Conservation (phyloP, 2,113 vertebrate genomes). For the Passer montanus region DNA sequence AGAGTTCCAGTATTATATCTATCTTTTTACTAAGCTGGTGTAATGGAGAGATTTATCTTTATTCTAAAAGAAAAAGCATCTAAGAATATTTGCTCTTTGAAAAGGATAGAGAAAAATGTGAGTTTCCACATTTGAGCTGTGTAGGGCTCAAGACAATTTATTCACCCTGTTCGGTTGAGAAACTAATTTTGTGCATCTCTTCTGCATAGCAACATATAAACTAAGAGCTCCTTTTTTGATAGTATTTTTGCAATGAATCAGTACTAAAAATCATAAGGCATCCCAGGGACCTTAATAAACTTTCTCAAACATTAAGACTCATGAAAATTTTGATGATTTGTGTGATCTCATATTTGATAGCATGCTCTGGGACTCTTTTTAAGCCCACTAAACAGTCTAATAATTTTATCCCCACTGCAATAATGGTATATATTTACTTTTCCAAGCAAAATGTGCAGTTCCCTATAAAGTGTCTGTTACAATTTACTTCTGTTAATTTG, state of each 20-base stretch:
- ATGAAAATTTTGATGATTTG: background rate
- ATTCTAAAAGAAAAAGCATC: background rate
- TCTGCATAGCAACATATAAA: background rate
- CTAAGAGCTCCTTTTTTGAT: background rate
- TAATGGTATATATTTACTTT: constrained; percentile 30
- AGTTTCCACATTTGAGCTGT: background rate
- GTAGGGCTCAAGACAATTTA: background rate
- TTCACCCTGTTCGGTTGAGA: background rate
- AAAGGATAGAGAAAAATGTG: background rate
- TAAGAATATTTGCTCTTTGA: background rate
- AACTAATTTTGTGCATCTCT: background rate
- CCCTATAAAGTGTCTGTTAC: background rate
- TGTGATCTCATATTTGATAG: background rate
- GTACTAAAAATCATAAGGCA: background rate
- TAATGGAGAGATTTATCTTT: background rate
- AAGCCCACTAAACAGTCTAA: background rate
- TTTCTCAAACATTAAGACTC: background rate
- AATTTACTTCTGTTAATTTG: background rate
- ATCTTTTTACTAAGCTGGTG: background rate
- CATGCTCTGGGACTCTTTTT: background rate
- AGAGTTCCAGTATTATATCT: background rate
- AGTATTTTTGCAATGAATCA: background rate
- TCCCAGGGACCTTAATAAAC: background rate
- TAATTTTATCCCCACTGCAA: background rate
- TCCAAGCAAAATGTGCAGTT: background rate